Conservation (phyloP, 2,888 invertebrate genomes). For the Nomada ruficornis region DNA sequence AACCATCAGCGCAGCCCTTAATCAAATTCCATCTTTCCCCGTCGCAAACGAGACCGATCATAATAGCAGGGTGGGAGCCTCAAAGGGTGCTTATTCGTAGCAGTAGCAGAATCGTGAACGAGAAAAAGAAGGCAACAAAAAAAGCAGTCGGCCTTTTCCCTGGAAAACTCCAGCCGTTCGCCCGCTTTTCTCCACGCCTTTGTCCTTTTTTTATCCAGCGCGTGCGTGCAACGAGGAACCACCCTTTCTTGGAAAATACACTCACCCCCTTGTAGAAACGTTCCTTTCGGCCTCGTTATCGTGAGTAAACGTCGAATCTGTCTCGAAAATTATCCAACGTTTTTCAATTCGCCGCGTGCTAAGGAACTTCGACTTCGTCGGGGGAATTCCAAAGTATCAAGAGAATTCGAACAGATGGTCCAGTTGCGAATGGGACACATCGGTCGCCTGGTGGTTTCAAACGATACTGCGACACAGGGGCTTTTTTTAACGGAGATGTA, state of each 20-base stretch:
- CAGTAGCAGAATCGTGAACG: background rate
- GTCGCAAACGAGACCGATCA: background rate
- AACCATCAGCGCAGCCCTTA: too few species aligned
- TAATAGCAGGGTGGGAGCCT: background rate
- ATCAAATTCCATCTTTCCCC: background rate
- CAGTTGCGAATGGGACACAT: background rate
- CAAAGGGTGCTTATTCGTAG: conserved; percentile 48
- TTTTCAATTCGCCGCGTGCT: conserved; percentile 16
- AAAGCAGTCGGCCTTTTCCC: conserved; percentile 1
- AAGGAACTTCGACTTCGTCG: conserved; percentile 13
- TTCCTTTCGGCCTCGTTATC: conserved; percentile 1
- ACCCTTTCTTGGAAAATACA: background rate
- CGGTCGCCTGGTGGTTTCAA: too few species aligned
- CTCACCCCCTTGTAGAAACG: background rate
- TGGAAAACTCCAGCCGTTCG: background rate
- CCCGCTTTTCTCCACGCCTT: background rate
- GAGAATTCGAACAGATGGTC: background rate
- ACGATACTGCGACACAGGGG: too few species aligned
- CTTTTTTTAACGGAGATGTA: too few species aligned
- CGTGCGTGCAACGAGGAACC: background rate
- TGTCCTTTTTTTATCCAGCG: background rate
- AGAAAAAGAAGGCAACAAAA: background rate
- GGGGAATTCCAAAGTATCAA: conserved; percentile 25
- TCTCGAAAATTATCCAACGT: conserved; percentile 2
- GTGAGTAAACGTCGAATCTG: conserved; percentile 1